These are phyloP conservation scores for Brachypteracias leptosomus DNA, from an alignment of 2,113 vertebrate species.

Conservation along the genomic window DNA sequence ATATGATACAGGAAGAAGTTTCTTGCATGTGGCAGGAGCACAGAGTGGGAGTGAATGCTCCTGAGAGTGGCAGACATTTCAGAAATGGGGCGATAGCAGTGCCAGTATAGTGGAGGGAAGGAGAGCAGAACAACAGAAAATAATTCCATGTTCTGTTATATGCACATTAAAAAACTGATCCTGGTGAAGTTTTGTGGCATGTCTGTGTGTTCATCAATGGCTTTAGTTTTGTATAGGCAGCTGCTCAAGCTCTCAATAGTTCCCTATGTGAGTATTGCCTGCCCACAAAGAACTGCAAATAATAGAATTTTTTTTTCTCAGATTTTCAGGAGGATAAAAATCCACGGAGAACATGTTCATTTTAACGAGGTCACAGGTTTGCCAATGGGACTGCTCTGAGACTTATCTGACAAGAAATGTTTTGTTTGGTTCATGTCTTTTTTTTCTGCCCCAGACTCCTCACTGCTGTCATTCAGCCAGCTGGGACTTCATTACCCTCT, in stretches of 20 bases:
- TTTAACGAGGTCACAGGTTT: not conserved
- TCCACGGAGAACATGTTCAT: not conserved
- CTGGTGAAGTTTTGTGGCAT: not conserved
- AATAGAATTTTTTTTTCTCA: not conserved
- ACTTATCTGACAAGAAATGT: not conserved
- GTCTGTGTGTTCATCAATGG: not conserved
- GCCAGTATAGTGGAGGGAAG: not conserved
- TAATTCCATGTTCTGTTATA: not conserved
- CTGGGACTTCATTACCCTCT: not conserved
- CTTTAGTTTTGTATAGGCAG: not conserved
- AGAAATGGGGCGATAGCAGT: not conserved
- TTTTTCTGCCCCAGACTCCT: not conserved
- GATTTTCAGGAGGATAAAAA: slow-evolving; percentile 12
- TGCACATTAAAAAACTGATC: not conserved
- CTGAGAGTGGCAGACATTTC: not conserved
- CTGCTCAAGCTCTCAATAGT: not conserved
- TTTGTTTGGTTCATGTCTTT: not conserved
- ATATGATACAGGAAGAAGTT: not conserved
- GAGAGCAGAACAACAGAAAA: not conserved
- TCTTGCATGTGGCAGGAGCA: not conserved
- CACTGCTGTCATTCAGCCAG: not conserved
- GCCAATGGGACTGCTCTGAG: not conserved
- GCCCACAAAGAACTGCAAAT: not conserved
- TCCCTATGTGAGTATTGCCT: not conserved
- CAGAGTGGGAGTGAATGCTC: not conserved